Evolutionary conservation across 2,888 invertebrate genomes (phyloP).

Genomic region (Agonopterix arenella): DNA sequence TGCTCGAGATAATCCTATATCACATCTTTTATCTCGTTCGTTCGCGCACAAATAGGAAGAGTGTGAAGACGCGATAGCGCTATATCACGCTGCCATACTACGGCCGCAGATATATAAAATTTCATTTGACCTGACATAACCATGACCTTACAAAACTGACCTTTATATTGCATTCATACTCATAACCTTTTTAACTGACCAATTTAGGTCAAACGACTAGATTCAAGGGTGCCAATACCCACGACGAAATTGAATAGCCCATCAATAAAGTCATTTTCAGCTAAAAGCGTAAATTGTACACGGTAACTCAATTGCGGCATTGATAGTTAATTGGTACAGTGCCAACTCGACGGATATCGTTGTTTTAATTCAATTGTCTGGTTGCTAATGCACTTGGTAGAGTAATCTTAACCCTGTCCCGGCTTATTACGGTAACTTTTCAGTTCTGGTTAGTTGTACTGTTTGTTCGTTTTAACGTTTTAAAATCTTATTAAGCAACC

Average conservation of each 20-base stretch:
- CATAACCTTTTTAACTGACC: neutral
- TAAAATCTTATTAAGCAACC: too few relatives aligned
- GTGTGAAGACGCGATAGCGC: too few relatives aligned
- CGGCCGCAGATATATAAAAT: too few relatives aligned
- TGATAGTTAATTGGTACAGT: constrained; percentile 59
- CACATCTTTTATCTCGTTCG: too few relatives aligned
- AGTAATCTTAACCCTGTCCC: constrained; percentile 36
- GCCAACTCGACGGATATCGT: constrained; percentile 56
- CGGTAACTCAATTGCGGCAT: constrained; percentile 43
- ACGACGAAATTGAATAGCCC: constrained; percentile 42
- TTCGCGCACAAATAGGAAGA: too few relatives aligned
- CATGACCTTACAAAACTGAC: neutral
- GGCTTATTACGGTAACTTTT: constrained; percentile 36
- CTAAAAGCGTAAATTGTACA: constrained; percentile 51
- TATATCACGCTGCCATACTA: too few relatives aligned
- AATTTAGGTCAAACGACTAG: constrained; percentile 5
- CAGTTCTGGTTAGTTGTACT: constrained; percentile 10
- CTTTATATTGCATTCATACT: neutral
- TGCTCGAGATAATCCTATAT: too few relatives aligned
- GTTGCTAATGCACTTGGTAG: constrained; percentile 45
- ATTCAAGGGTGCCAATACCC: constrained; percentile 29
- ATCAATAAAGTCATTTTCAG: constrained; percentile 59
- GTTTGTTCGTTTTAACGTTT: too few relatives aligned
- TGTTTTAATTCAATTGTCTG: constrained; percentile 60
- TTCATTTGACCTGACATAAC: too few relatives aligned